These are phyloP conservation scores for Diadophis punctatus DNA, from an alignment of 2,113 vertebrate species.

Conservation along the genomic window DNA sequence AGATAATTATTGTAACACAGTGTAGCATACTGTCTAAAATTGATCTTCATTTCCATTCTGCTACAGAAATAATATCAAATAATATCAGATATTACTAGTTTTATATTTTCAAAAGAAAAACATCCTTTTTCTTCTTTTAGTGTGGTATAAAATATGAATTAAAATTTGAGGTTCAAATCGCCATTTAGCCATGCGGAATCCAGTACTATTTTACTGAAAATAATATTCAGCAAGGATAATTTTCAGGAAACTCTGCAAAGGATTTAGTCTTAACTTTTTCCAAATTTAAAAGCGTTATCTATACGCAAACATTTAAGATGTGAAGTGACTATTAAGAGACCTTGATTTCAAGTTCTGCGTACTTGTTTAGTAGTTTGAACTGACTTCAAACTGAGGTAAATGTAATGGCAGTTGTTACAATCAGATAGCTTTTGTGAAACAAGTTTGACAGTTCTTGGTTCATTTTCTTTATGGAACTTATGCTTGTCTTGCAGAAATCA, in stretches of 20 bases:
- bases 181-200: background rate
- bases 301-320: background rate
- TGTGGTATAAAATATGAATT: background rate
- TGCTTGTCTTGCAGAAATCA: conserved; percentile 9
- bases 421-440: conserved; percentile 11
- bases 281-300: background rate
- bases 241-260: background rate
- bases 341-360: background rate
- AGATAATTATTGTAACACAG: background rate
- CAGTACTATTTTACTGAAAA: background rate
- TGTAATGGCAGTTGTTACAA: background rate
- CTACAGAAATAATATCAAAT: background rate
- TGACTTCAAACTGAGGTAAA: background rate
- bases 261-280: background rate
- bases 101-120: background rate
- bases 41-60: background rate
- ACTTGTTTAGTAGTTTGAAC: background rate
- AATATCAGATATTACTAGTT: background rate
- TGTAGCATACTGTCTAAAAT: background rate
- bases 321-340: background rate
- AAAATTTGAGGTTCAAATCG: background rate
- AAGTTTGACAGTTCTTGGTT: conserved; percentile 20
- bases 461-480: background rate
- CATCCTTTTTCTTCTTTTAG: background rate
- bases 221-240: background rate